Conservation (phyloP, 2,797 vertebrate species). For the Microctenopoma stevenorrisi region DNA sequence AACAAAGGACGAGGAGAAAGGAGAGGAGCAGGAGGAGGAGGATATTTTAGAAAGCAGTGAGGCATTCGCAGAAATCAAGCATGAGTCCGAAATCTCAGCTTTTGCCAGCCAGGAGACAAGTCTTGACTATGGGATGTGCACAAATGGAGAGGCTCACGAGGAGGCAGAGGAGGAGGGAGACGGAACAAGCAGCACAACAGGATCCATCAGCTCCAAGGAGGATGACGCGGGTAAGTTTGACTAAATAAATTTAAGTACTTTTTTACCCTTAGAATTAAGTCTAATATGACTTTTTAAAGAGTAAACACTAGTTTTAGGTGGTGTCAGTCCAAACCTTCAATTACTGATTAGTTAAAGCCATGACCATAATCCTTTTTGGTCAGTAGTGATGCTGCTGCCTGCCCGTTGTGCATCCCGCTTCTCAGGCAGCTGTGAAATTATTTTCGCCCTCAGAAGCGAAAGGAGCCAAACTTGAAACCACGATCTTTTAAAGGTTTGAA, state of each 20-base stretch:
- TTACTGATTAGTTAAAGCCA: constrained; percentile 8
- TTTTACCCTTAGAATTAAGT: background rate
- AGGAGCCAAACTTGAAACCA: constrained; percentile 53
- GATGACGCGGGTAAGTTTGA: constrained; percentile 87
- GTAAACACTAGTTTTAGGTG: background rate
- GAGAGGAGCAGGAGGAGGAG: constrained; percentile 65
- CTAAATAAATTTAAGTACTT: background rate
- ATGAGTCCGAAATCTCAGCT: constrained; percentile 65
- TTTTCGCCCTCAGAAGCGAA: constrained; percentile 38
- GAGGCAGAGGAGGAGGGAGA: constrained; percentile 77
- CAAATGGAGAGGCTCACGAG: constrained; percentile 71
- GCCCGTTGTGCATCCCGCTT: constrained; percentile 34
- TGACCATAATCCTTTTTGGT: constrained; percentile 6
- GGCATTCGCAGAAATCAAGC: constrained; percentile 66
- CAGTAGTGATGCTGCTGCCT: constrained; percentile 17
- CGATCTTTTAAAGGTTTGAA: constrained; percentile 52
- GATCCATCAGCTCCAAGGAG: constrained; percentile 80
- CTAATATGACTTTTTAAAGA: background rate
- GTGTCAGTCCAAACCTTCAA: constrained; percentile 6
- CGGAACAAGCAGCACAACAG: constrained; percentile 75
- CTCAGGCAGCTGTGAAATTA: constrained; percentile 48
- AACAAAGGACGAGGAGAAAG: constrained; percentile 62
- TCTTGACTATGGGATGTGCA: constrained; percentile 61
- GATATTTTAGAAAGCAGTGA: constrained; percentile 72
- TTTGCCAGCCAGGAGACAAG: constrained; percentile 70